Conservation (phyloP, 2,797 vertebrate species). For the Dermochelys coriacea region DNA sequence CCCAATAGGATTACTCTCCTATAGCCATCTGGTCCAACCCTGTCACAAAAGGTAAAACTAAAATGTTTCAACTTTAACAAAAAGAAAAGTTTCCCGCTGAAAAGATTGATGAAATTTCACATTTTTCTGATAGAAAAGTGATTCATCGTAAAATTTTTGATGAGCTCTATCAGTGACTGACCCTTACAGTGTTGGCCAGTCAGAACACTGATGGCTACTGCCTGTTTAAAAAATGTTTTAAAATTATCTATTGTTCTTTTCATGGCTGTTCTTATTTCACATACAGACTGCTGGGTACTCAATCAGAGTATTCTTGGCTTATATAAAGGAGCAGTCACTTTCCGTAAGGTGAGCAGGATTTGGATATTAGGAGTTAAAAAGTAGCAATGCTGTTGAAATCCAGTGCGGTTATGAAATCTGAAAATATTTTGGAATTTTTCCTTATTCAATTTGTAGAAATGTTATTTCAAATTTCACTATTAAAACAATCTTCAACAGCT, state of each 20-base stretch:
- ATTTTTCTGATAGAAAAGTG: not conserved
- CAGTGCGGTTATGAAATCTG: not conserved
- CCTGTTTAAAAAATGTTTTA: not conserved
- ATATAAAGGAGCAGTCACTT: not conserved
- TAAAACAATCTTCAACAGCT: not conserved
- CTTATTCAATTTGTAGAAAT: not conserved
- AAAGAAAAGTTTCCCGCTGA: not conserved
- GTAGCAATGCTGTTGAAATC: not conserved
- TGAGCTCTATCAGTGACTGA: not conserved
- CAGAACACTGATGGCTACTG: not conserved
- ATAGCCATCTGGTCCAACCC: too few relatives aligned
- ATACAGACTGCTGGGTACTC: not conserved
- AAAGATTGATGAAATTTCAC: not conserved
- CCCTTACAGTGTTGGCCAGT: not conserved
- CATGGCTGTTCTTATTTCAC: not conserved
- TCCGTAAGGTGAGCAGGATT: not conserved
- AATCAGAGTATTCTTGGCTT: not conserved
- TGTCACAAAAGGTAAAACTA: too few relatives aligned
- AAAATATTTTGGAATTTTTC: not conserved
- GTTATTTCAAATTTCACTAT: not conserved
- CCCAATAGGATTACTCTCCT: too few relatives aligned
- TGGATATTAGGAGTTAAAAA: not conserved
- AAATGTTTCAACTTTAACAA: not conserved
- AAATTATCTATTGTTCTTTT: too few relatives aligned
- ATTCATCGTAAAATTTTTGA: not conserved